phyloP scores from a whole-genome alignment of 2,797 vertebrate species.

The Carapus acus region DNA sequence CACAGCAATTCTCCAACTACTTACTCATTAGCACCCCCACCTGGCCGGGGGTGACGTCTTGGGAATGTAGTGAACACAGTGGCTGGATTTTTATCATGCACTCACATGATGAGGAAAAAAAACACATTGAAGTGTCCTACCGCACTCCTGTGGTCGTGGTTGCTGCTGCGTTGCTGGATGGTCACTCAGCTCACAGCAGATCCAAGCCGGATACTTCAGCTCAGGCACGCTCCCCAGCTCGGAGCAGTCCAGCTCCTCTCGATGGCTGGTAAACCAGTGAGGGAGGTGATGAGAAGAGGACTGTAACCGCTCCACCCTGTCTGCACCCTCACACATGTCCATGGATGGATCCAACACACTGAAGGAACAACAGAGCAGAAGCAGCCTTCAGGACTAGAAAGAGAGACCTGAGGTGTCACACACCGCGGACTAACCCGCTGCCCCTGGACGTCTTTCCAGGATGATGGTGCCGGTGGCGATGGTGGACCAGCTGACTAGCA shows the following conservation, averaged over 20 bases:
- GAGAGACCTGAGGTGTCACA: slow-evolving; percentile 34
- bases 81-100: too few species aligned
- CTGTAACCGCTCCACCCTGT: slow-evolving; percentile 18
- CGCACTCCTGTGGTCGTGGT: slow-evolving; percentile 11
- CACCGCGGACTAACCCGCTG: slow-evolving; percentile 1
- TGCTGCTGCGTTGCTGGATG: neutral
- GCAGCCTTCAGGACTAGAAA: neutral
- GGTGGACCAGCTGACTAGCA: neutral
- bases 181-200: slow-evolving; percentile 29
- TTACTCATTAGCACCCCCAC: too few species aligned
- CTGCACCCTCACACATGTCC: slow-evolving; percentile 13
- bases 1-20: too few species aligned
- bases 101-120: too few species aligned
- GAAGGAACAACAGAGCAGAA: neutral
- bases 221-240: slow-evolving; percentile 37
- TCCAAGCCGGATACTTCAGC: slow-evolving; percentile 43
- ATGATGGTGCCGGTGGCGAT: slow-evolving; percentile 7
- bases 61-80: too few species aligned
- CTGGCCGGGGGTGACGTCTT: too few species aligned
- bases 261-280: slow-evolving; percentile 43
- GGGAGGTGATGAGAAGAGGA: slow-evolving; percentile 24
- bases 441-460: too few species aligned
- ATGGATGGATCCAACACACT: neutral
- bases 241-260: slow-evolving; percentile 34
- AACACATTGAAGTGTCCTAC: neutral